Percentiles rank a stretch among this genome's conserved stretches.
Conservation (phyloP, 2,888 invertebrate genomes). For the Eristalis tenax region DNA sequence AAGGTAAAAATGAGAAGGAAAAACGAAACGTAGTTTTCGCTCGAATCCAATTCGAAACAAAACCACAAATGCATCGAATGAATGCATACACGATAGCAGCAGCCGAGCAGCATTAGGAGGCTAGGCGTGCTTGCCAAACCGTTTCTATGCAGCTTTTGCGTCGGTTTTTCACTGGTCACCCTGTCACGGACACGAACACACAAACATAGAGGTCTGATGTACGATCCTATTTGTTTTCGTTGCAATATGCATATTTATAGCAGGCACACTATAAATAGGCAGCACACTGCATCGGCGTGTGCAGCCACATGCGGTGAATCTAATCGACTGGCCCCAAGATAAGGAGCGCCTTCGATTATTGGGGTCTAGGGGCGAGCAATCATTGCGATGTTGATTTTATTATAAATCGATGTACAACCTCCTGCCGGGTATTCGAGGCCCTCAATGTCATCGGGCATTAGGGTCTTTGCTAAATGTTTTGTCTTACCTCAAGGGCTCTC, state of each 20-base stretch:
- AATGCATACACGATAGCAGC: neutral
- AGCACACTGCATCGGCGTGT: constrained; percentile 31
- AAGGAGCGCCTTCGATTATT: constrained; percentile 32
- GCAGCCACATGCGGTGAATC: constrained; percentile 12
- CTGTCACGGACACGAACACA: neutral
- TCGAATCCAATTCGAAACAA: constrained; percentile 31
- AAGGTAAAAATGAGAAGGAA: constrained; percentile 27
- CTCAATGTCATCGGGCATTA: constrained; percentile 1
- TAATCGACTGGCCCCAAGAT: constrained; percentile 14
- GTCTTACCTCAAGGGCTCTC: neutral
- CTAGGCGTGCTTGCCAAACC: constrained; percentile 22
- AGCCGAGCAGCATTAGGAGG: neutral
- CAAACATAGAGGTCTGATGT: neutral
- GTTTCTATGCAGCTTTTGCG: neutral
- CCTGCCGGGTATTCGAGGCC: neutral
- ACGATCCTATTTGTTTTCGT: constrained; percentile 16
- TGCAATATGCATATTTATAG: constrained; percentile 50
- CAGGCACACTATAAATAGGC: constrained; percentile 24
- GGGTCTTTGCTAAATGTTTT: neutral
- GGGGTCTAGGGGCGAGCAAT: neutral
- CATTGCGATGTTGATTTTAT: constrained; percentile 24
- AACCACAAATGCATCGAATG: constrained; percentile 38
- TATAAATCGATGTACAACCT: constrained; percentile 31
- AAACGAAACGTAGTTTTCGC: neutral
- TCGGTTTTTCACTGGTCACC: neutral